These are phyloP conservation scores for Cecidostiba fungosa DNA, from an alignment of 2,888 invertebrate genomes.

Conservation along the genomic window DNA sequence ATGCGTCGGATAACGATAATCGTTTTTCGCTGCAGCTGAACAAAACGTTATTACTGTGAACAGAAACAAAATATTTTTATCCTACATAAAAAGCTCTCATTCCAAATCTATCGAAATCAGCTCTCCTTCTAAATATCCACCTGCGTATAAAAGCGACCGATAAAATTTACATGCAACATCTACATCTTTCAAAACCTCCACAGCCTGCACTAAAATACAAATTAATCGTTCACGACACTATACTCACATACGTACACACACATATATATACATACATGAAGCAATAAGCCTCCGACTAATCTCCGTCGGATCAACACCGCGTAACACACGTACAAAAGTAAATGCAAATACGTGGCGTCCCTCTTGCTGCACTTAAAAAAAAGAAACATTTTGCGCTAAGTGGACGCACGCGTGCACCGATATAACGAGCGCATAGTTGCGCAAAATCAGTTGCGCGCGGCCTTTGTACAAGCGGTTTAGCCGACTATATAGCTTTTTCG, in stretches of 20 bases:
- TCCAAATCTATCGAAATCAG: no score
- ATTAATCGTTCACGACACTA: conserved; percentile 22
- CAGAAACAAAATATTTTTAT: no score
- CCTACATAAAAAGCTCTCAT: no score
- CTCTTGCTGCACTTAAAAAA: not conserved
- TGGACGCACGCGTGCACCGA: conserved; percentile 8
- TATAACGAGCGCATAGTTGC: conserved; percentile 49
- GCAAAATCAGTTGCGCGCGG: conserved; percentile 49
- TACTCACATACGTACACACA: not conserved
- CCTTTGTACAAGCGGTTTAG: conserved; percentile 9
- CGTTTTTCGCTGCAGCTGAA: no score
- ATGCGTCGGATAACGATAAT: no score
- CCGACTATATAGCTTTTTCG: conserved; percentile 21
- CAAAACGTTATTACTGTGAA: no score
- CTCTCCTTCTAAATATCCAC: not conserved
- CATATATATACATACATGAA: not conserved
- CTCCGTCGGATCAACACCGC: conserved; percentile 18
- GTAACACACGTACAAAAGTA: conserved; percentile 32
- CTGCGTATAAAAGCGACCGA: not conserved
- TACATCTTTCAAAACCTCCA: conserved; percentile 27
- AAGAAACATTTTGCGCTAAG: conserved; percentile 8
- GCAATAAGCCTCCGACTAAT: conserved; percentile 16
- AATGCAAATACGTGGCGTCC: conserved; percentile 52
- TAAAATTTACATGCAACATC: not conserved
- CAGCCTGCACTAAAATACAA: not conserved